These are phyloP conservation scores for Amiota minor DNA, from an alignment of 2,888 invertebrate genomes.

Conservation along the genomic window DNA sequence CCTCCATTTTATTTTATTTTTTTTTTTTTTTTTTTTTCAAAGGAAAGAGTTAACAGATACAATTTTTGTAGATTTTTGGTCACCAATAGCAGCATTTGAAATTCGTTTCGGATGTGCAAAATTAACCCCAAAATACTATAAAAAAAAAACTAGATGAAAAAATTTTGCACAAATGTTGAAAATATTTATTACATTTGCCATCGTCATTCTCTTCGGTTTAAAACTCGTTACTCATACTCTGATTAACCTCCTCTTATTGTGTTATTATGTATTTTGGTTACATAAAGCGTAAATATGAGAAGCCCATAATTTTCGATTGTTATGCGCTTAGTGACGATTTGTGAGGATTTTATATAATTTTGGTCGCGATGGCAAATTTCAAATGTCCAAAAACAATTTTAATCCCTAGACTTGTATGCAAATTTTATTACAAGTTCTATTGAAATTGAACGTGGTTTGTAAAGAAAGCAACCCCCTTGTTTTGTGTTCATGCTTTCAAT, in stretches of 20 bases:
- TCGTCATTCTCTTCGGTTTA: background rate
- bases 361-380: constrained; percentile 39
- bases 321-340: constrained; percentile 57
- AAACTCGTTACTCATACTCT: constrained; percentile 23
- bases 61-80: background rate
- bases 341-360: constrained; percentile 43
- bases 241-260: background rate
- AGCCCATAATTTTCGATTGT: constrained; percentile 61
- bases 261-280: too few relatives aligned
- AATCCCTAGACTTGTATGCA: background rate
- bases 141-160: background rate
- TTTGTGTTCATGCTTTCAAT: constrained; percentile 29
- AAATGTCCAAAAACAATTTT: constrained; percentile 41
- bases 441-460: background rate
- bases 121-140: background rate
- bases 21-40: background rate
- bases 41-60: background rate
- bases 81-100: constrained; percentile 1
- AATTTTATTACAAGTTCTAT: background rate
- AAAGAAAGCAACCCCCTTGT: background rate
- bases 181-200: constrained; percentile 32
- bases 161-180: constrained; percentile 62
- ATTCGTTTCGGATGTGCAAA: constrained; percentile 6
- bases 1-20: too few relatives aligned
- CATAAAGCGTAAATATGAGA: constrained; percentile 38